Conservation (phyloP, 2,797 vertebrate species). For the Rhincodon typus region DNA sequence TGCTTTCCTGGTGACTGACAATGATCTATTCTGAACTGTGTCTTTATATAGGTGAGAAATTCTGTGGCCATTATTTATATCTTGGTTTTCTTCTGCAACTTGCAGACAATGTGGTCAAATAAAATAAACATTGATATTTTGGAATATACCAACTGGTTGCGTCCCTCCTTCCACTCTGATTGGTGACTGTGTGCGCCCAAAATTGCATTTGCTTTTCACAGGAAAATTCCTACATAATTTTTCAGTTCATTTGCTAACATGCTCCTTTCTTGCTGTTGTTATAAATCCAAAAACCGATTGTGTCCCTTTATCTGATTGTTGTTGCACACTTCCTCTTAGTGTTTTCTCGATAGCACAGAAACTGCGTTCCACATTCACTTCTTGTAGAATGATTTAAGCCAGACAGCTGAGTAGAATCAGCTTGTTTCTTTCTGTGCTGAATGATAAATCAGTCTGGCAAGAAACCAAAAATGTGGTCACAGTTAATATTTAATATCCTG, state of each 20-base stretch:
- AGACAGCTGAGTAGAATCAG: not conserved
- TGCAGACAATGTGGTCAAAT: not conserved
- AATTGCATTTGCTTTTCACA: not conserved
- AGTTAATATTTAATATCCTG: not conserved
- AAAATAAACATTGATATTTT: not conserved
- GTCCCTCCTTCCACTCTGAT: not conserved
- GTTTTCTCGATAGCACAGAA: not conserved
- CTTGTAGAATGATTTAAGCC: not conserved
- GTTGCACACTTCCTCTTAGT: not conserved
- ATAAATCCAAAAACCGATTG: not conserved
- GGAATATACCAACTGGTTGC: not conserved
- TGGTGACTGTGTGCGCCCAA: not conserved
- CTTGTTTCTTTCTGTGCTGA: not conserved
- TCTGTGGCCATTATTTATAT: not conserved
- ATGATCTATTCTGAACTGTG: not conserved
- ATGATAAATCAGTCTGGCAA: not conserved
- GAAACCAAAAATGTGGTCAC: not conserved
- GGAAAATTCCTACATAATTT: not conserved
- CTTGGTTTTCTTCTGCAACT: not conserved
- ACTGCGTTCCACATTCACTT: not conserved
- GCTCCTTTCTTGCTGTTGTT: not conserved
- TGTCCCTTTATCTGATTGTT: not conserved
- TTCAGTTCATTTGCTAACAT: not conserved
- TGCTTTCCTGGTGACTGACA: not conserved
- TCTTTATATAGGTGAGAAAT: not conserved